Base-by-base conservation (phyloP, 35 echinoderm and acorn worm genomes). In the Strongylocentrotus purpuratus region DNA sequence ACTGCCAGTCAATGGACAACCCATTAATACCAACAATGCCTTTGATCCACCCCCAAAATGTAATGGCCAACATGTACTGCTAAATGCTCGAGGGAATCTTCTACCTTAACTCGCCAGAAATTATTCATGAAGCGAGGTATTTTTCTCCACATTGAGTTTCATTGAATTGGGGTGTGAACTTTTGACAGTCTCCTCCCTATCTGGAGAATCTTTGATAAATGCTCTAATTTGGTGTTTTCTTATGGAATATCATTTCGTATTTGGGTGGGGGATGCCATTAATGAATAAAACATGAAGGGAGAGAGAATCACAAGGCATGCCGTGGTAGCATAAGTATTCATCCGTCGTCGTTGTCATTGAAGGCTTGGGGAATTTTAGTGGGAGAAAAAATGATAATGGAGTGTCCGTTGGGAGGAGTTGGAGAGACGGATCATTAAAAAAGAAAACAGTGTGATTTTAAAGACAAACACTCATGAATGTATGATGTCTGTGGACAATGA, bases 401-500 rank as follows among this genome's bases (percentile, higher is more conserved):
- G 87, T 5, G 2, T 33, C 87, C 32, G 9, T 41, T 89, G 87
- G 87, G 45, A 89, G 32, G 33, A 33, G 87, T 41, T 89, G 45
- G 32, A 89, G 87, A 89, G 87, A 46, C 18, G 87, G 33, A 89
- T 89, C 87, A 89, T 89, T 89, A 46, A 89, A 33, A 89, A 89
- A 89, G 87, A 89, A 89, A 89, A 89, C 87, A 89, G 87, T 78
- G 4, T 78, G 65, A 78, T n/a, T 78, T 78, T 78, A 78, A 78
- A 78, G 65, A 78, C 65, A 78, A 78, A 78, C 65, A 78, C 65
- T 78, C 65, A 78, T 78, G 65, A 78, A 78, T 78, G 65, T n/a
- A 15, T 78, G 65, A 78, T 78, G 65, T 78, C 65, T n/a, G 25
- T 28, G 28, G 65, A 78, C 65, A 78, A 78, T 78, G 28, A n/a